Percentiles rank a stretch among this genome's conserved stretches.
Evolutionary conservation across 2,113 vertebrate species (phyloP).

Genomic region (Benitochromis conjunctus): DNA sequence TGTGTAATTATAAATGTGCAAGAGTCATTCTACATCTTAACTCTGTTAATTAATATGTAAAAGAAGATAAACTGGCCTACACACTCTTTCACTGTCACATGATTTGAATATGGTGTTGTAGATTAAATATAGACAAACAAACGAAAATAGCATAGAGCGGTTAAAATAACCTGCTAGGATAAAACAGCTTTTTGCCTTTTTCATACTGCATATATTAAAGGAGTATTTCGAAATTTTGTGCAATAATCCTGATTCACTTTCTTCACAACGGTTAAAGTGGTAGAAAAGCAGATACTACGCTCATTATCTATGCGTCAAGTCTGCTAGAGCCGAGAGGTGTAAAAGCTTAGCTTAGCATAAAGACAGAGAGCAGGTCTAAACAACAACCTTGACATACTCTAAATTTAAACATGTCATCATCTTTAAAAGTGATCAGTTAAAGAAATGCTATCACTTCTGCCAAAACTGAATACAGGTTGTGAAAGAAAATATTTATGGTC

Average conservation of each 20-base stretch:
- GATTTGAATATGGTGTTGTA: not conserved
- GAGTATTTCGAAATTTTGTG: not conserved
- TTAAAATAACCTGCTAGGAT: not conserved
- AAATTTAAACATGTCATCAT: not conserved
- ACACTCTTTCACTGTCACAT: not conserved
- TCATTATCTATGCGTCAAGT: not conserved
- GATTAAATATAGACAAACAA: not conserved
- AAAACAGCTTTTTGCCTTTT: not conserved
- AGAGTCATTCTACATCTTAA: slow-evolving; percentile 25
- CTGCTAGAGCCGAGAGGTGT: not conserved
- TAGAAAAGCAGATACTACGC: not conserved
- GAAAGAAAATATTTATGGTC: not conserved
- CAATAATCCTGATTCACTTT: fast-evolving
- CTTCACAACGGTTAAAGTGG: not conserved
- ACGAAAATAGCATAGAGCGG: not conserved
- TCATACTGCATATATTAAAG: not conserved
- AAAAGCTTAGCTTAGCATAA: not conserved
- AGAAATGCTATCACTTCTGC: not conserved
- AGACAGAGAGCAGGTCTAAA: not conserved
- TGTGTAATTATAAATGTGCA: slow-evolving; percentile 17
- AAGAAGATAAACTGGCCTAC: slow-evolving; percentile 14
- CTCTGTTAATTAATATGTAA: not conserved
- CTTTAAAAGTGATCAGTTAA: not conserved
- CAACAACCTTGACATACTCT: not conserved
- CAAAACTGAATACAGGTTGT: not conserved